Base-by-base conservation (phyloP, 2,113 vertebrate genomes). In the Rhynchomys soricoides region DNA sequence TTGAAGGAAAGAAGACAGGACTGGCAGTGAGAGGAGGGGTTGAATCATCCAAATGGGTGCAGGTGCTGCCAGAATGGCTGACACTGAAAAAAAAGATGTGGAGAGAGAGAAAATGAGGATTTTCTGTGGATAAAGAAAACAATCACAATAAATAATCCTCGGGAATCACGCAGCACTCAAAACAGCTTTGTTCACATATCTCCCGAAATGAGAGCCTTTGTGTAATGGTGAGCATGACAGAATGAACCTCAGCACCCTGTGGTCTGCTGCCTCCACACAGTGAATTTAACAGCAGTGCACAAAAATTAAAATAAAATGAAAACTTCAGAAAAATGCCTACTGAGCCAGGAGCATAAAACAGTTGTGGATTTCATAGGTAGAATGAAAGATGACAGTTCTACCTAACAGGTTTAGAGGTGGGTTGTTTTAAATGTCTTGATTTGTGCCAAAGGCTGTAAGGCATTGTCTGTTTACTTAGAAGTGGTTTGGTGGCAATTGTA, bases 71-170 rank as follows among this genome's bases (percentile, higher is more conserved):
- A 87, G n/a, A 79, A 74, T 34, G 40, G 68, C 31, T 89, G 66
- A 48, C 19, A 7, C 40, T 66, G 71, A 75, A 79, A 59, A 64
- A 82, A 81, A 50, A 64, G 45, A 57, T 94, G 45, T 24, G 24
- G 57, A 95, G 74, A 94, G 70, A 17, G 52, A 68, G 52, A 59
- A 62, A 86, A 77, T 73, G n/a, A 93, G 31, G 26, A 86, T 93
- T 82, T 78, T 90, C 12, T 12, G 11, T 71, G 26, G 90, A 85
- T 0, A 95, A 73, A 93, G 83, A 94, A 73, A 94, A 89, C 24
- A 86, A 74, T 83, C 55, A n/a, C n/a, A 95, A 64, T 92, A 93
- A 93, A 89, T 89, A 94, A 95, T 89, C 66, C 31, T 93, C 78
- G 21, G 24, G 43, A 93, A 89, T 48, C 17, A 78, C 15, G 12